Evolutionary conservation across 2,797 vertebrate species (phyloP), one percentile per base, ranked within the genome.

Genomic region (Sebastes variabilis): DNA sequence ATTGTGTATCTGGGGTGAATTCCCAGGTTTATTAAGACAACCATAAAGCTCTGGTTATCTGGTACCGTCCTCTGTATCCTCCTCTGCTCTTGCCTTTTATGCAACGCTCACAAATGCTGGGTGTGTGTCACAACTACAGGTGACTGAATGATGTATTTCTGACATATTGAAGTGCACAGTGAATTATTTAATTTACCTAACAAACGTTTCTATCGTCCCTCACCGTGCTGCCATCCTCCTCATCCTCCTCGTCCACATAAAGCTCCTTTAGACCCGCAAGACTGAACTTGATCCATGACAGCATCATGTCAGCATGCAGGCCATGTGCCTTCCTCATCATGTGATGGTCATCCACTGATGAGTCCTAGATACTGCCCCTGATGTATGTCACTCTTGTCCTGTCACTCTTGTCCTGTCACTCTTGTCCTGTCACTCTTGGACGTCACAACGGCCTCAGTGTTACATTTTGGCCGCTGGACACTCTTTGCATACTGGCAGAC

Each of bases 331-430:
- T 13, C 14, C 8, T 52, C 66, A 58, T 80, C 75, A 65, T 83
- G 78, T 80, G 79, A 64, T 30, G 20, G 30, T 72, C 59, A 72
- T 10, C 24, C 22, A 25, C 62, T 7, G 49, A 59, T 68, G 77
- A 78, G 59, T 73, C 59, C 13, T 6, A 8, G 1, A 30, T 38
- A 1, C 30, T 27, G 25, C 27, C 55, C n/a, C 14, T 7, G 2
- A 24, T 34, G 38, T 29, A 27, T 62, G 52, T 22, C 38, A n/a
- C 32, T 71, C n/a, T 66, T 1, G 3, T 59, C 8, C 2, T 29
- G 8, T 27, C 13, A 8, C 22, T 56, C 8, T 13, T 30, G 8
- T n/a, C n/a, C n/a, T 62, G 52, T 22, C 38, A n/a, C 32, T 71
- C n/a, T 66, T 1, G 3, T 59, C 8, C 2, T 29, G 8, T 27